Conservation (phyloP, 2,797 vertebrate genomes). For the Enteromius viviparus region DNA sequence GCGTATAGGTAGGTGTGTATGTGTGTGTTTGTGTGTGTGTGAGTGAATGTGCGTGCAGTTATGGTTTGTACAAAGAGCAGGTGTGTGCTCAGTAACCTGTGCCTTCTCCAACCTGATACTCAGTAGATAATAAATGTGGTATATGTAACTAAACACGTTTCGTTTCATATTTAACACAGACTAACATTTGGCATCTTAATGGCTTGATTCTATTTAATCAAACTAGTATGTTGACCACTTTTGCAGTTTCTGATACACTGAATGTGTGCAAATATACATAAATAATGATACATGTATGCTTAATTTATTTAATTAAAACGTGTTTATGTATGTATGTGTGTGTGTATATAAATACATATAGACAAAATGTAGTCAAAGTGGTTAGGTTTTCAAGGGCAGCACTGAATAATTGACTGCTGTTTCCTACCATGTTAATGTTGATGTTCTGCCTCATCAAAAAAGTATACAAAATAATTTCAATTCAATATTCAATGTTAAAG, state of each 20-base stretch:
- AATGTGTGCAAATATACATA: background rate
- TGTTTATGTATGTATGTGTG: background rate
- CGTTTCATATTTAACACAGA: background rate
- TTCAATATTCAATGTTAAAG: background rate
- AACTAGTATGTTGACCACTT: background rate
- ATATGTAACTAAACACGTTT: background rate
- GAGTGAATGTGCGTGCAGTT: constrained; percentile 24
- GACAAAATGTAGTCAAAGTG: background rate
- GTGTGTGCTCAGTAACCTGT: constrained; percentile 49
- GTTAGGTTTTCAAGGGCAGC: background rate
- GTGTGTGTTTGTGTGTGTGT: background rate
- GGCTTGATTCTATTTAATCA: background rate
- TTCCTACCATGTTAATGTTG: background rate
- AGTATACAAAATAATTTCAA: background rate
- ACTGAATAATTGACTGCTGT: background rate
- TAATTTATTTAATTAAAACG: background rate
- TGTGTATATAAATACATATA: too few relatives aligned
- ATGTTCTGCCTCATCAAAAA: background rate
- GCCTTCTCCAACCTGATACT: constrained; percentile 62
- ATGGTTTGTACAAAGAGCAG: constrained; percentile 38
- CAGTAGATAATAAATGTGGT: constrained; percentile 58
- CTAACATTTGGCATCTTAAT: background rate
- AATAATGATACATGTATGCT: background rate
- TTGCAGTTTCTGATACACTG: background rate
- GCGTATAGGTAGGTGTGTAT: background rate